Evolutionary conservation across 1,140 invertebrate species (phyloP).

Genomic region (Rhagoletis zephyria): DNA sequence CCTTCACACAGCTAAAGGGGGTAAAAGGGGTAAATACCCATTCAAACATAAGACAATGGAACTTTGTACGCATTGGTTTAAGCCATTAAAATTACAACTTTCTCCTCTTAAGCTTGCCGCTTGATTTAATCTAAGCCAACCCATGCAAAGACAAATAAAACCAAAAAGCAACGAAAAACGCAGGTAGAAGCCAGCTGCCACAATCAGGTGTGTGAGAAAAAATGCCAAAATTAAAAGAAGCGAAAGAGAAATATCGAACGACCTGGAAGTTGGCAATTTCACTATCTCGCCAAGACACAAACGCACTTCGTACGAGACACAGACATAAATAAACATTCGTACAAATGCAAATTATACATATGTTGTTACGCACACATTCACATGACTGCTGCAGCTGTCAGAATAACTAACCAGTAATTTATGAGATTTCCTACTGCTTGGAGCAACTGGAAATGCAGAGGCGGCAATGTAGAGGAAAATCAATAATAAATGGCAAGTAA

Average conservation of each 20-base stretch:
- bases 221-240: slow-evolving; percentile 23
- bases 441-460: slow-evolving; percentile 10
- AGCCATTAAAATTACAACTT: not conserved
- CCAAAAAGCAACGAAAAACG: not conserved
- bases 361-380: not conserved
- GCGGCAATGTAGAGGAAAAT: not conserved
- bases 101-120: slow-evolving; percentile 23
- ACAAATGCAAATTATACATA: not conserved
- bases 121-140: slow-evolving; percentile 36
- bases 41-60: too few relatives aligned
- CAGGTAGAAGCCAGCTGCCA: not conserved
- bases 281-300: too few relatives aligned
- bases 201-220: not conserved
- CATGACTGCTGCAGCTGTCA: not conserved
- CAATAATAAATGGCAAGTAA: slow-evolving; percentile 21
- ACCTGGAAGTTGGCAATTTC: too few relatives aligned
- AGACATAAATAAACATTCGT: not conserved
- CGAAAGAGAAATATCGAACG: not conserved
- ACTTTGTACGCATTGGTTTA: not conserved
- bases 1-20: too few relatives aligned
- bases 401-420: slow-evolving; percentile 5
- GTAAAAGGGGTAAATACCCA: too few relatives aligned
- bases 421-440: not conserved
- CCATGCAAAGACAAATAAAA: not conserved
- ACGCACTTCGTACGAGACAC: too few relatives aligned